Conservation (phyloP, 2,113 vertebrate species). For the Sula dactylatra region DNA sequence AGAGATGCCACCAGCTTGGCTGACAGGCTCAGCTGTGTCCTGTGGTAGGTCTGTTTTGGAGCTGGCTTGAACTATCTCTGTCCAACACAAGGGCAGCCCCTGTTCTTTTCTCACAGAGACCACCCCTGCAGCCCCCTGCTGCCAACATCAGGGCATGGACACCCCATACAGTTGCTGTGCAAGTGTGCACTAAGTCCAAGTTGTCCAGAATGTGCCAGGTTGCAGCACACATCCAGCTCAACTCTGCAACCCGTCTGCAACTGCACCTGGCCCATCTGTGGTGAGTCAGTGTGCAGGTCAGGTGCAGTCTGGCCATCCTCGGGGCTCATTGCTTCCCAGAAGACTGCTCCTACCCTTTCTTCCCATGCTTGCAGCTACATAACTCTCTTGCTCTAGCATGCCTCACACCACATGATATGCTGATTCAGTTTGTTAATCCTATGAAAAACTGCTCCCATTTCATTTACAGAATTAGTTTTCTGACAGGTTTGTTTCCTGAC, state of each 20-base stretch:
- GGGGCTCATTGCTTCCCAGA: not conserved
- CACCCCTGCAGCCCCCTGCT: fast-evolving
- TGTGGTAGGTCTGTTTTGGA: not conserved
- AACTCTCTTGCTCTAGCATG: not conserved
- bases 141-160: not conserved
- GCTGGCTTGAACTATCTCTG: not conserved
- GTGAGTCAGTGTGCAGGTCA: not conserved
- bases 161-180: not conserved
- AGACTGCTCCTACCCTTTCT: not conserved
- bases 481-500: not conserved
- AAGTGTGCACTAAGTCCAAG: not conserved
- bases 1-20: not conserved
- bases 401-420: not conserved
- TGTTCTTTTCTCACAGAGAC: not conserved
- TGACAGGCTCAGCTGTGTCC: not conserved
- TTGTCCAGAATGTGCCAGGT: fast-evolving
- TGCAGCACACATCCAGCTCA: not conserved
- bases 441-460: not conserved
- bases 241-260: fast-evolving
- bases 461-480: not conserved
- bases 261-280: fast-evolving
- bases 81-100: not conserved
- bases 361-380: not conserved
- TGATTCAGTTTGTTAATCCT: not conserved
- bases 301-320: not conserved